These are phyloP conservation scores for Dasyprocta punctata DNA, from an alignment of 2,113 vertebrate genomes.

Conservation along the genomic window DNA sequence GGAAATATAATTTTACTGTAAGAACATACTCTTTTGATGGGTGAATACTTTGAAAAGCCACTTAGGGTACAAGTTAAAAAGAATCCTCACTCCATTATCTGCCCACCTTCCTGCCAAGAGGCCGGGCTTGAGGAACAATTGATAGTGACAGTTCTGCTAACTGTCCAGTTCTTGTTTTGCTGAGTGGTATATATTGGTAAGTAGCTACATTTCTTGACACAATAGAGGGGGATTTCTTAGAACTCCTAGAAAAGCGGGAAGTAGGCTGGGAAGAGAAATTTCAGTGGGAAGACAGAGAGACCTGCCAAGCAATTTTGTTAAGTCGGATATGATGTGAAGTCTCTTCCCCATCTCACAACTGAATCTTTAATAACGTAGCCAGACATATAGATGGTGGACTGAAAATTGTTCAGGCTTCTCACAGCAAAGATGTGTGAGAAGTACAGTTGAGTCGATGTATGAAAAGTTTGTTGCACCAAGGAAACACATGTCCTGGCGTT, in stretches of 20 bases:
- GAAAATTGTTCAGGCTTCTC: background rate
- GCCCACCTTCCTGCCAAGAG: background rate
- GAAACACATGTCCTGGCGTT: background rate
- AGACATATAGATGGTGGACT: background rate
- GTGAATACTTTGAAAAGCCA: conserved; percentile 4
- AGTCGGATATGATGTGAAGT: background rate
- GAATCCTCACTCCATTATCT: background rate
- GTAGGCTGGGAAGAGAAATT: background rate
- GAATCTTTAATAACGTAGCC: background rate
- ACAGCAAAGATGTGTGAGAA: background rate
- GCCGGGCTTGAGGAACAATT: background rate
- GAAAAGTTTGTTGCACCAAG: background rate
- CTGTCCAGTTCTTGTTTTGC: background rate
- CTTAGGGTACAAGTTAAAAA: background rate
- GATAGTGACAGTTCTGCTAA: background rate
- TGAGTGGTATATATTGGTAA: background rate
- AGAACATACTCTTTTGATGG: background rate
- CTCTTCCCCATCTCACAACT: background rate
- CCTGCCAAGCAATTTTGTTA: background rate
- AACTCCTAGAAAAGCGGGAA: background rate
- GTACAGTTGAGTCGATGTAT: background rate
- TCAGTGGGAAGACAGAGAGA: background rate
- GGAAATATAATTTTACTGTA: background rate
- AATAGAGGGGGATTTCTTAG: background rate
- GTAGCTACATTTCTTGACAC: background rate